Percentiles rank a stretch among this genome's conserved stretches.
These are phyloP conservation scores for Oscheius sp. DNA, from an alignment of 2,888 invertebrate genomes.

Conservation along the genomic window DNA sequence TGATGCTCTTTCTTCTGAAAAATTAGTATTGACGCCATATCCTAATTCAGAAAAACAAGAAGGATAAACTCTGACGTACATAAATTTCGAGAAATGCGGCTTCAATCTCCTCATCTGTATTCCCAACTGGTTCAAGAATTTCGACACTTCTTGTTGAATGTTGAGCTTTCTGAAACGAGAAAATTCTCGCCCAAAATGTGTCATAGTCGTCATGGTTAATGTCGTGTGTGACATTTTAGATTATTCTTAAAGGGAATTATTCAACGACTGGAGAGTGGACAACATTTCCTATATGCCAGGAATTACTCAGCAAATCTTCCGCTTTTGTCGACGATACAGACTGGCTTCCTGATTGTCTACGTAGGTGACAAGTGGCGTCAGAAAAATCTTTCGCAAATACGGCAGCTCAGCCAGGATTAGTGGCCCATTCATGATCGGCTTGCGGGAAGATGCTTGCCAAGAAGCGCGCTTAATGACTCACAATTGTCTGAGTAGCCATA, in stretches of 20 bases:
- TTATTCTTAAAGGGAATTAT: neutral
- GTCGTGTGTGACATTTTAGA: conserved; percentile 9
- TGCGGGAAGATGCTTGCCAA: neutral
- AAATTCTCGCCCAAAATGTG: neutral
- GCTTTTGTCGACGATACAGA: neutral
- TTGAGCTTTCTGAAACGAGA: conserved; percentile 25
- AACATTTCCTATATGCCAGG: neutral
- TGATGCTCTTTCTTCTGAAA: conserved; percentile 58
- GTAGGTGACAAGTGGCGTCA: conserved; percentile 11
- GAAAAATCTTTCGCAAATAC: conserved; percentile 10
- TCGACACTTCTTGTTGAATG: conserved; percentile 48
- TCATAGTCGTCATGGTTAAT: neutral
- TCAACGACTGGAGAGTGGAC: neutral
- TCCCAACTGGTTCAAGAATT: conserved; percentile 33
- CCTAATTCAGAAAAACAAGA: neutral
- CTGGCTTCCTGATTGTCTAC: neutral
- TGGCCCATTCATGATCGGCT: conserved; percentile 15
- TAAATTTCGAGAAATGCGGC: conserved; percentile 28
- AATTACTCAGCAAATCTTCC: neutral
- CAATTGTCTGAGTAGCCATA: conserved; percentile 47
- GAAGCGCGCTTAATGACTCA: neutral
- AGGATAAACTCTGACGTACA: conserved; percentile 4
- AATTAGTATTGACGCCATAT: neutral
- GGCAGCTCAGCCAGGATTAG: conserved; percentile 19
- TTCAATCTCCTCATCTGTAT: conserved; percentile 33